These are phyloP conservation scores for Mylabris phalerata DNA, from an alignment of 1,140 invertebrate genomes.

Conservation along the genomic window DNA sequence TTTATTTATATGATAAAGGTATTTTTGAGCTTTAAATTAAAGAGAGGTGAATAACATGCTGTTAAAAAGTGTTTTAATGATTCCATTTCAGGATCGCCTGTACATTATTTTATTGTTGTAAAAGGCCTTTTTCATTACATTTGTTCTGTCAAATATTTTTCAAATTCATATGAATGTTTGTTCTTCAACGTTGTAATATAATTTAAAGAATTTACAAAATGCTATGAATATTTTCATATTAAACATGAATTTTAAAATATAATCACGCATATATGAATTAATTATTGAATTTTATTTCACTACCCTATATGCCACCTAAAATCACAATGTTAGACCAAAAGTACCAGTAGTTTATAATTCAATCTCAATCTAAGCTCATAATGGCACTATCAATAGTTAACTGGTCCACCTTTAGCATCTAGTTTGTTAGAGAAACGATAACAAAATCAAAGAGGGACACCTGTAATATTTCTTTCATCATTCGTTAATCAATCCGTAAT, in stretches of 20 bases:
- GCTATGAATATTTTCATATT: conserved; percentile 42
- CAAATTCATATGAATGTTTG: conserved; percentile 27
- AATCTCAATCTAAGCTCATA: too few relatives aligned
- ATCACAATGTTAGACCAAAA: neutral
- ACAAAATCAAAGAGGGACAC: too few relatives aligned
- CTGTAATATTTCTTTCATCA: too few relatives aligned
- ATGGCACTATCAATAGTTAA: too few relatives aligned
- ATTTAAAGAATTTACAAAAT: conserved; percentile 38
- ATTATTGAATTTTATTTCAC: conserved; percentile 31
- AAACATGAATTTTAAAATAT: conserved; percentile 40
- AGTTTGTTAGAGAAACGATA: too few relatives aligned
- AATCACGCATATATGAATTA: conserved; percentile 39
- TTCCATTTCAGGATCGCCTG: conserved; percentile 36
- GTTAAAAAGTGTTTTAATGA: conserved; percentile 33
- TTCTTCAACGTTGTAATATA: conserved; percentile 36
- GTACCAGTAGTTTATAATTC: too few relatives aligned
- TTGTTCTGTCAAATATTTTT: conserved; percentile 21
- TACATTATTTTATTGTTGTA: conserved; percentile 36
- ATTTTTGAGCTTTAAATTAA: conserved; percentile 39
- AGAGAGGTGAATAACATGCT: conserved; percentile 39
- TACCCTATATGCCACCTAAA: conserved; percentile 6
- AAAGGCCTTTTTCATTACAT: conserved; percentile 34
- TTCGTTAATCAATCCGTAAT: too few relatives aligned
- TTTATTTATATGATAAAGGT: conserved; percentile 39
- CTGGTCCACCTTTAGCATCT: too few relatives aligned